A percentile compares a stretch with the other conserved stretches of the same genome.
These are phyloP conservation scores for Ptychochromis oligacanthus DNA, from an alignment of 2,113 vertebrate species.

Conservation along the genomic window DNA sequence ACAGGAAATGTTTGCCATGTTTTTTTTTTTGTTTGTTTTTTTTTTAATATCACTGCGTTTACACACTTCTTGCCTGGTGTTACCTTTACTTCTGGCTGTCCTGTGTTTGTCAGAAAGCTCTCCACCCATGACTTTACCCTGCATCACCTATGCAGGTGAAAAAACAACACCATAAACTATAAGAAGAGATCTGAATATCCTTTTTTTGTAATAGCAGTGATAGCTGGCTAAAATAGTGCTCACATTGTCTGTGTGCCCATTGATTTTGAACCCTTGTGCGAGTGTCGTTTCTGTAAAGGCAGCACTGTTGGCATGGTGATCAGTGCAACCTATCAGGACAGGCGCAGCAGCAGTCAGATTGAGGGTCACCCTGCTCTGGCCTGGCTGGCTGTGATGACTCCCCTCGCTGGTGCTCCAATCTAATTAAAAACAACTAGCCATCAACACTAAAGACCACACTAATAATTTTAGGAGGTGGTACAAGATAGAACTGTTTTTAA, in stretches of 20 bases:
- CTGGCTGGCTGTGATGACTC: conserved; percentile 84
- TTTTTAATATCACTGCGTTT: not conserved
- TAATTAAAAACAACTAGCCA: conserved; percentile 60
- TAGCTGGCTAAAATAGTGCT: conserved; percentile 66
- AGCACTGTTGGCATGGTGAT: conserved; percentile 80
- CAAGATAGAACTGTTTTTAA: not conserved
- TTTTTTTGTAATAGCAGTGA: not conserved
- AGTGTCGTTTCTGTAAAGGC: conserved; percentile 59
- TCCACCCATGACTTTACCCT: conserved; percentile 79
- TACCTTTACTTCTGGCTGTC: conserved; percentile 86
- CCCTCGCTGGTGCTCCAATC: conserved; percentile 82
- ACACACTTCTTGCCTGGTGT: conserved; percentile 15
- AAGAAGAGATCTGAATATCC: not conserved
- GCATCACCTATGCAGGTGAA: conserved; percentile 74
- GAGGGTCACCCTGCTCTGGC: conserved; percentile 88
- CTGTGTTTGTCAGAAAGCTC: conserved; percentile 69
- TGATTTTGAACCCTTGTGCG: conserved; percentile 70
- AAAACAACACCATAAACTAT: not conserved
- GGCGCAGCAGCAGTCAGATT: conserved; percentile 90
- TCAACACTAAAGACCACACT: not conserved
- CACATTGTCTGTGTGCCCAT: conserved; percentile 80
- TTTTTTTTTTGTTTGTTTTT: not conserved
- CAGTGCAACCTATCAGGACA: conserved; percentile 86
- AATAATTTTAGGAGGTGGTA: not conserved
- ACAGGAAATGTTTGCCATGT: not conserved